phyloP scores from a whole-genome alignment of 2,888 invertebrate species.

The Leptopterna dolabrata region DNA sequence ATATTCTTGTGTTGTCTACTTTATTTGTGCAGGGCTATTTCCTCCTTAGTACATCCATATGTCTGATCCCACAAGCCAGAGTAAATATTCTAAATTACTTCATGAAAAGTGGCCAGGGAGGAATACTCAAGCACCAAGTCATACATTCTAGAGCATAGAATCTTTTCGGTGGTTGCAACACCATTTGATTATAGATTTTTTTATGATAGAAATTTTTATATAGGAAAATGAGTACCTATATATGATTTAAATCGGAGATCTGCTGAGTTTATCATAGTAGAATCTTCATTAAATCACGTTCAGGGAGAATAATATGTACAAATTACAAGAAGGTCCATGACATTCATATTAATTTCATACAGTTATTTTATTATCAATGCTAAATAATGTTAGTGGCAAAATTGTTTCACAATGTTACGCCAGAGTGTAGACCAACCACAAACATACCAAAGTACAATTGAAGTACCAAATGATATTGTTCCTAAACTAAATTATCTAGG shows the following conservation, averaged over 20 bases:
- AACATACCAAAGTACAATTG: constrained; percentile 50
- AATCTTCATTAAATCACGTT: constrained; percentile 46
- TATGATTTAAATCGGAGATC: constrained; percentile 35
- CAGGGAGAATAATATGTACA: constrained; percentile 58
- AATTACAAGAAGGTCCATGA: constrained; percentile 57
- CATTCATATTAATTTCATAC: constrained; percentile 57
- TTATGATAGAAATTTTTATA: constrained; percentile 39
- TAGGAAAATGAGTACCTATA: constrained; percentile 37
- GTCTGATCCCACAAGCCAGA: neutral
- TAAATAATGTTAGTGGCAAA: constrained; percentile 45
- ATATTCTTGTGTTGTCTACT: constrained; percentile 42
- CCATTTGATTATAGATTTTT: constrained; percentile 49
- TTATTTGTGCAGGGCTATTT: constrained; percentile 24
- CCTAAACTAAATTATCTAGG: constrained; percentile 50
- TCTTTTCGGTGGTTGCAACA: constrained; percentile 39
- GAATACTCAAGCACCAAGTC: constrained; percentile 21
- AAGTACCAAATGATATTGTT: constrained; percentile 43
- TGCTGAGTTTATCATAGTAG: constrained; percentile 41
- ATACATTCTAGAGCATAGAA: constrained; percentile 36
- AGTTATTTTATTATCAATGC: constrained; percentile 57
- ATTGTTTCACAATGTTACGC: constrained; percentile 36
- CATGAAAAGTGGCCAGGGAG: constrained; percentile 28
- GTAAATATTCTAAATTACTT: constrained; percentile 44
- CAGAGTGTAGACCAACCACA: constrained; percentile 38
- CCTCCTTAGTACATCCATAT: constrained; percentile 4